phyloP scores from a whole-genome alignment of 2,888 invertebrate genomes.

The Heliothis peltigera region DNA sequence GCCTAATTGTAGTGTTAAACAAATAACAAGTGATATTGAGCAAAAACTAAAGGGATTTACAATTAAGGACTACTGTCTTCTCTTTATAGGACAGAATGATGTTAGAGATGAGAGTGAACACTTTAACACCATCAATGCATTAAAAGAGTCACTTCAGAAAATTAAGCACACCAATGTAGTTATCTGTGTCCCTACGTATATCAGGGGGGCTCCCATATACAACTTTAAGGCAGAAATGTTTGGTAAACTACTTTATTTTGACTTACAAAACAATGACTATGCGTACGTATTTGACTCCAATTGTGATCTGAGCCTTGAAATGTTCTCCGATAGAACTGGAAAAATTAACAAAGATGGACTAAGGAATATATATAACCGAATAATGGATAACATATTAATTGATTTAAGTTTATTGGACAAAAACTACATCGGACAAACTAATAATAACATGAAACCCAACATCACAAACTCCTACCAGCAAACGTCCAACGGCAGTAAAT shows the following conservation, averaged over 20 bases:
- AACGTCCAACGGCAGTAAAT: conserved; percentile 1
- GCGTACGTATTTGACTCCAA: neutral
- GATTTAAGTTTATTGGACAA: neutral
- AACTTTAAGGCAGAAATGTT: conserved; percentile 9
- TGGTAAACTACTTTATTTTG: neutral
- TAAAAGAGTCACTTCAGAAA: too few relatives aligned
- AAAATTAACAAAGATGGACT: neutral
- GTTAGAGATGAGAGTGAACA: neutral
- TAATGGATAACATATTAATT: neutral
- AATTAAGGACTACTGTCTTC: neutral
- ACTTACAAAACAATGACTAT: neutral
- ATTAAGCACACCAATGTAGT: neutral
- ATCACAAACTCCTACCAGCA: conserved; percentile 1
- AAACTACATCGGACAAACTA: neutral
- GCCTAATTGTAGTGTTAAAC: neutral
- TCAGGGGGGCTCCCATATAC: conserved; percentile 1
- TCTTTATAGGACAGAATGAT: neutral
- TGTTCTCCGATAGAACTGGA: too few relatives aligned
- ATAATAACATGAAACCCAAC: neutral
- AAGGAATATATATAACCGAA: neutral
- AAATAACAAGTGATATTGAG: neutral
- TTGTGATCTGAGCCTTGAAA: neutral
- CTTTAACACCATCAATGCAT: too few relatives aligned
- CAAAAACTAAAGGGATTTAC: neutral
- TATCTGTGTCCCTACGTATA: neutral